phyloP scores from a whole-genome alignment of 1,140 invertebrate species.

The Platyura marginata region DNA sequence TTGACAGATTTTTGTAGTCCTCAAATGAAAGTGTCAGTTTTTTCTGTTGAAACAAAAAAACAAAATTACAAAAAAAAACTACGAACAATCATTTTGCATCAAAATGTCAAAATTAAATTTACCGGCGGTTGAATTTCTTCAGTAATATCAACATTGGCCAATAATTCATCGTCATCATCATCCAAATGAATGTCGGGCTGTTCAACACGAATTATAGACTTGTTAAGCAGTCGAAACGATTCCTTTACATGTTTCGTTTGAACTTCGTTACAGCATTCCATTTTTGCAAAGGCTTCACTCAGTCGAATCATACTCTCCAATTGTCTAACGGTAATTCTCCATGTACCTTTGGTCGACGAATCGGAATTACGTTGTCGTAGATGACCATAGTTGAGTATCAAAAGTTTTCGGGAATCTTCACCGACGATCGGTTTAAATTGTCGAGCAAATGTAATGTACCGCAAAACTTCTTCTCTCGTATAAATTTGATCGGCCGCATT shows the following conservation, averaged over 20 bases:
- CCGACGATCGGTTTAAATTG: constrained; percentile 89
- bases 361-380: constrained; percentile 69
- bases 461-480: constrained; percentile 66
- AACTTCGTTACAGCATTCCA: constrained; percentile 86
- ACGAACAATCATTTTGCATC: too few relatives aligned
- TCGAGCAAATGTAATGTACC: constrained; percentile 91
- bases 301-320: constrained; percentile 93
- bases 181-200: constrained; percentile 93
- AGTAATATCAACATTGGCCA: too few relatives aligned
- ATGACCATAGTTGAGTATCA: constrained; percentile 80
- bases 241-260: constrained; percentile 78
- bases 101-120: too few relatives aligned
- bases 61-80: too few relatives aligned
- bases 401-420: constrained; percentile 60
- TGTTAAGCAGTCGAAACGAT: constrained; percentile 85
- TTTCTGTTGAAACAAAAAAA: too few relatives aligned
- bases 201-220: constrained; percentile 95
- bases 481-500: constrained; percentile 64
- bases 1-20: constrained; percentile 83
- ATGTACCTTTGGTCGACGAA: constrained; percentile 53
- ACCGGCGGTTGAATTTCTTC: too few relatives aligned
- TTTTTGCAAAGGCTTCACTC: constrained; percentile 88
- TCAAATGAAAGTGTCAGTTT: constrained; percentile 85
- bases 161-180: too few relatives aligned
- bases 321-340: constrained; percentile 98